Base-by-base conservation (phyloP, 2,113 vertebrate genomes). In the Sisor rabdophorus region DNA sequence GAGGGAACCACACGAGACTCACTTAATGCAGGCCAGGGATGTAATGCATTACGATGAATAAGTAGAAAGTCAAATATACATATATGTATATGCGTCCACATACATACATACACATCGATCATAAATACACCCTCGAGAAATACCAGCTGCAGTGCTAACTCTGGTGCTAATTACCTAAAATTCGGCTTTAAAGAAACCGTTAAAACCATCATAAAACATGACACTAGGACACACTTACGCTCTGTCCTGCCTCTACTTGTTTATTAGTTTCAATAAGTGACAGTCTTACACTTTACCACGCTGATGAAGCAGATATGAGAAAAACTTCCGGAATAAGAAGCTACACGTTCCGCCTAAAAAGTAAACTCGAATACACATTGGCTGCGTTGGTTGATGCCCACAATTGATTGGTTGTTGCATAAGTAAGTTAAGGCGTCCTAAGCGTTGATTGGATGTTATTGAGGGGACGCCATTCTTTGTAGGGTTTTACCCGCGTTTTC, bases 291-390 rank as follows among this genome's bases (percentile, higher is more conserved):
- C 80, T 64, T 76, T 67, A 72, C 28, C 73, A 17, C 15, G 71
- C 56, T 56, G 40, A 12, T n/a, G 22, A 12, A 50, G 67, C 58
- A 30, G 55, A 2, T 16, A 30, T n/a, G n/a, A n/a, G 6, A 36
- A 36, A 47, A 15, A 68, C 73, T 82, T 79, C 76, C 76, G 53
- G 76, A 67, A 75, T 1, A 30, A 17, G 30, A 32, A 59, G 24
- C 1, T 1, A 24, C n/a, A 32, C 52, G 24, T 0, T 1, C 19
- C 52, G 76, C 56, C 76, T 52, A 61, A 22, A 48, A n/a, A 40
- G 15, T n/a, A n/a, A 69, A 30, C 30, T 11, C 63, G 26, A 36
- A 28, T 40, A 47, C 61, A 32, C 3, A 77, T 73, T 78, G 65
- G 71, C 28, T 40, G 22, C 17, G 0, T 12, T 75, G 28, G 65